Percentiles rank a stretch among this genome's conserved stretches.
Evolutionary conservation across 2,797 vertebrate species (phyloP).

Genomic region (Pangasius sanitwongsei): DNA sequence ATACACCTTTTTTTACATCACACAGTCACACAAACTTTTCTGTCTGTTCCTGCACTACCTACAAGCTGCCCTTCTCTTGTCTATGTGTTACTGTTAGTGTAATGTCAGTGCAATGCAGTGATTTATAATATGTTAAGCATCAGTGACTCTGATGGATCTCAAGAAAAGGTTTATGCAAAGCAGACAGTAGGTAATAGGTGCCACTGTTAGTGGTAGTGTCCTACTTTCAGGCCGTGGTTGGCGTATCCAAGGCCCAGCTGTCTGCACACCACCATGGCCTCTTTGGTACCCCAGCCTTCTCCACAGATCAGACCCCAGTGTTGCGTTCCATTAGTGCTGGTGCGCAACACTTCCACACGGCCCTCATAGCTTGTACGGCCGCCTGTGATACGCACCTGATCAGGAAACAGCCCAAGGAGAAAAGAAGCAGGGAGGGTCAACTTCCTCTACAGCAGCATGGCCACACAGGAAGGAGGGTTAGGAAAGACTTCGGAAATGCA

Average conservation of each 20-base stretch:
- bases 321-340: slow-evolving; percentile 72
- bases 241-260: slow-evolving; percentile 94
- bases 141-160: not conserved
- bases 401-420: slow-evolving; percentile 63
- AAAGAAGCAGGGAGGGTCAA: slow-evolving; percentile 40
- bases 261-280: slow-evolving; percentile 92
- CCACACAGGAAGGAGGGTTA: slow-evolving; percentile 43
- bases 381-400: slow-evolving; percentile 90
- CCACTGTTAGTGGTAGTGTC: slow-evolving; percentile 65
- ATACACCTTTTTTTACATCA: slow-evolving; percentile 20
- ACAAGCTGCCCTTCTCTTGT: slow-evolving; percentile 5
- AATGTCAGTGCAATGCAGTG: slow-evolving; percentile 4
- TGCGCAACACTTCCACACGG: slow-evolving; percentile 84
- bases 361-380: slow-evolving; percentile 90
- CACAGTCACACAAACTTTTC: not conserved
- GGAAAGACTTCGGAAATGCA: slow-evolving; percentile 15
- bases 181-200: slow-evolving; percentile 28
- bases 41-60: slow-evolving; percentile 17
- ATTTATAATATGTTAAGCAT: not conserved
- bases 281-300: slow-evolving; percentile 88
- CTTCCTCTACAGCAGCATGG: slow-evolving; percentile 30
- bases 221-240: slow-evolving; percentile 93
- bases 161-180: slow-evolving; percentile 15
- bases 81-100: slow-evolving; percentile 11
- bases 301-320: slow-evolving; percentile 94